Conservation (phyloP, 2,797 vertebrate genomes). For the Microctenopoma lineatum region DNA sequence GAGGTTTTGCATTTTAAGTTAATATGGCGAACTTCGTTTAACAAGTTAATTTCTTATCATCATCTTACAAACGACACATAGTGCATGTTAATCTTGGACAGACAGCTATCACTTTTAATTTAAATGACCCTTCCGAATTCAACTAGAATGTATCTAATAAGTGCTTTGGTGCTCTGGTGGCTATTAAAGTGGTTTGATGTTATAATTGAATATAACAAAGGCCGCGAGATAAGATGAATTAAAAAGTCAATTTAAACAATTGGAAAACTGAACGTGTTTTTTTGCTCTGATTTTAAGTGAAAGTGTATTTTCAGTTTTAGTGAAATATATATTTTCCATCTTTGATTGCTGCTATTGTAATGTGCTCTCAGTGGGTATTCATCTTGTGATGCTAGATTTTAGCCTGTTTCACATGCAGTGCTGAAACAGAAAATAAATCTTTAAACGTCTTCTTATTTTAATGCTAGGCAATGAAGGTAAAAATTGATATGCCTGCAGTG, state of each 20-base stretch:
- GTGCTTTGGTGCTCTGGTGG: not conserved
- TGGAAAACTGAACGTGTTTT: not conserved
- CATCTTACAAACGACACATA: too few species aligned
- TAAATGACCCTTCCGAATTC: too few species aligned
- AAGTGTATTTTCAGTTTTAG: not conserved
- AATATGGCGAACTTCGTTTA: too few species aligned
- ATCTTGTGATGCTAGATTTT: not conserved
- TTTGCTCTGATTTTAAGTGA: not conserved
- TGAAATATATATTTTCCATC: not conserved
- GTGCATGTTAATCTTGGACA: too few species aligned
- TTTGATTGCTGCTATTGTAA: not conserved
- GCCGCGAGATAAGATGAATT: too few species aligned
- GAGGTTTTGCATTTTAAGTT: too few species aligned
- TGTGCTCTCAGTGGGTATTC: not conserved
- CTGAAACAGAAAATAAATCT: conserved; percentile 8
- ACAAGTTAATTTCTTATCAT: too few species aligned
- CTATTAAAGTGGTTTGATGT: not conserved
- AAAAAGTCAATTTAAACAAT: not conserved
- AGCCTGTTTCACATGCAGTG: not conserved
- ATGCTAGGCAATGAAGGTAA: not conserved
- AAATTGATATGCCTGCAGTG: conserved; percentile 45
- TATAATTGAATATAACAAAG: too few species aligned
- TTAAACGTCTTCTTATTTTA: conserved; percentile 21
- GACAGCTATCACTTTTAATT: too few species aligned
- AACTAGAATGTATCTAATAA: too few species aligned